A percentile compares a stretch with the other conserved stretches of the same genome.
Conservation (phyloP, 2,888 invertebrate genomes). For the Napeogenes inachia region DNA sequence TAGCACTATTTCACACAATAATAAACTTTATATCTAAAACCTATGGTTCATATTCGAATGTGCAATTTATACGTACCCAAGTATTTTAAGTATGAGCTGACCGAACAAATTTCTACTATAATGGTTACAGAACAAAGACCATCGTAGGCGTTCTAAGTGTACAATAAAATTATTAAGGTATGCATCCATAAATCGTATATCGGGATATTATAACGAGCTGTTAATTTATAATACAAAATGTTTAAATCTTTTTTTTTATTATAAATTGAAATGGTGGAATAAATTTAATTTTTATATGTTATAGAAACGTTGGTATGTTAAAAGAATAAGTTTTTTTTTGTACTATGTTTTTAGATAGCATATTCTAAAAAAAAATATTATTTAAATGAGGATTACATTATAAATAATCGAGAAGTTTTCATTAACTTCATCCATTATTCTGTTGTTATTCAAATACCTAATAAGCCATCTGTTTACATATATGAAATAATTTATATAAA, state of each 20-base stretch:
- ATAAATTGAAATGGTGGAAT: background rate
- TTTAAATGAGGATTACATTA: too few species aligned
- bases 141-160: constrained; percentile 43
- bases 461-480: too few species aligned
- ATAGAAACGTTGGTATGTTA: too few species aligned
- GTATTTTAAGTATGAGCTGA: constrained; percentile 22
- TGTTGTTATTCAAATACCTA: too few species aligned
- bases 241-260: background rate
- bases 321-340: too few species aligned
- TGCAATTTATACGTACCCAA: constrained; percentile 10
- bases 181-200: constrained; percentile 35
- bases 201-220: constrained; percentile 36
- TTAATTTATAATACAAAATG: constrained; percentile 16
- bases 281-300: background rate
- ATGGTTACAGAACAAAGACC: constrained; percentile 37
- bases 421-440: too few species aligned
- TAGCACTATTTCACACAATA: constrained; percentile 7
- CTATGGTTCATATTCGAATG: constrained; percentile 20
- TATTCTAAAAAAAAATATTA: too few species aligned
- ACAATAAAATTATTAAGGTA: constrained; percentile 56
- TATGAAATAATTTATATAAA: too few species aligned
- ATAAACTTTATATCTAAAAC: constrained; percentile 7
- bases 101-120: constrained; percentile 36
- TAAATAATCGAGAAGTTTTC: too few species aligned
- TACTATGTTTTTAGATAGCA: too few species aligned